Conservation (phyloP, 2,113 vertebrate species). For the Mesocricetus auratus region DNA sequence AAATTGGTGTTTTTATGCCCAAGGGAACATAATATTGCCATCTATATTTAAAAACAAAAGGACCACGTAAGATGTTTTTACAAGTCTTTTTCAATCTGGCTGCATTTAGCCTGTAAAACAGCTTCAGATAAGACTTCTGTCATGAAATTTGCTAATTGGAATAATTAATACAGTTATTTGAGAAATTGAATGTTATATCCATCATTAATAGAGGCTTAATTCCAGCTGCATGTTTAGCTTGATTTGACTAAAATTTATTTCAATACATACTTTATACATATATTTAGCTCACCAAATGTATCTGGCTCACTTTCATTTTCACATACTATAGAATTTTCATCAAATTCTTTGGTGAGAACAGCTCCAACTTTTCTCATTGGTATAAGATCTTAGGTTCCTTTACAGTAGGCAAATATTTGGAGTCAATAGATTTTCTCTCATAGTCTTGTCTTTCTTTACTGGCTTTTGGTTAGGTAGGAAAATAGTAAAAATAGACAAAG, state of each 20-base stretch:
- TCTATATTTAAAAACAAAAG: slow-evolving; percentile 39
- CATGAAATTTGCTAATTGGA: slow-evolving; percentile 15
- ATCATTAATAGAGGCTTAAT: slow-evolving; percentile 49
- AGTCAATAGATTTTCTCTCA: background rate
- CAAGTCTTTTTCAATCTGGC: slow-evolving; percentile 1
- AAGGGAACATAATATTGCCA: background rate
- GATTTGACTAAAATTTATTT: slow-evolving; percentile 4
- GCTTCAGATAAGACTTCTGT: slow-evolving; percentile 13
- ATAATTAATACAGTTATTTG: slow-evolving; percentile 10
- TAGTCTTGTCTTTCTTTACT: background rate
- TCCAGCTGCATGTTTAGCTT: background rate
- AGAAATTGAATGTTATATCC: slow-evolving; percentile 49
- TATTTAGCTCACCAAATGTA: slow-evolving; percentile 29
- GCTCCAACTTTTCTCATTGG: slow-evolving; percentile 21
- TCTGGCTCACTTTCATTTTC: background rate
- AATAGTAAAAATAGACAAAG: background rate
- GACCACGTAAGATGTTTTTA: background rate
- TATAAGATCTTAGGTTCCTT: background rate
- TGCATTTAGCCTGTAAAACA: slow-evolving; percentile 22
- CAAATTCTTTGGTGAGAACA: slow-evolving; percentile 26
- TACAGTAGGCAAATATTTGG: background rate
- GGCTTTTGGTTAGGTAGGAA: background rate
- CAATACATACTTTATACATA: background rate
- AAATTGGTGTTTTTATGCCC: background rate
- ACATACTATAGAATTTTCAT: slow-evolving; percentile 31